These are phyloP conservation scores for Oncorhynchus masou DNA, from an alignment of 2,113 vertebrate genomes.

Conservation along the genomic window DNA sequence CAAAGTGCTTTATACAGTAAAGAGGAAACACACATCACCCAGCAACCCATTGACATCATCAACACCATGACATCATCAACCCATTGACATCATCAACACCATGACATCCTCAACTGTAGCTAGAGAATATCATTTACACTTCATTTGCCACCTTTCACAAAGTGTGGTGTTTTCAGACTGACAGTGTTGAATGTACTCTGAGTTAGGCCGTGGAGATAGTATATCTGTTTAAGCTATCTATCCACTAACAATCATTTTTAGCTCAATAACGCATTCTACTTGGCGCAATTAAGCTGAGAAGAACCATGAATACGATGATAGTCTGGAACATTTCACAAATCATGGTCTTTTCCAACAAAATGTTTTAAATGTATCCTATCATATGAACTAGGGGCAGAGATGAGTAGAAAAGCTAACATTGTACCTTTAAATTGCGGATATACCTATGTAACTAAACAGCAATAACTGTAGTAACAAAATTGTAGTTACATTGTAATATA, in stretches of 20 bases:
- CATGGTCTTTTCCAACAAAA: neutral
- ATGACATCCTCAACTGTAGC: conserved; percentile 1
- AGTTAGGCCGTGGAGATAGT: too few species aligned
- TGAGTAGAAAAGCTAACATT: too few species aligned
- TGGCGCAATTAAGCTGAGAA: conserved; percentile 9
- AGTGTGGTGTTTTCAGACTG: too few species aligned
- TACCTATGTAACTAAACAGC: too few species aligned
- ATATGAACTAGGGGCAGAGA: neutral
- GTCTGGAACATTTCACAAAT: neutral
- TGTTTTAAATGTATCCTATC: neutral
- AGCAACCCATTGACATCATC: conserved; percentile 6
- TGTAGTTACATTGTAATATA: neutral
- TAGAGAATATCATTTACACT: conserved; percentile 26
- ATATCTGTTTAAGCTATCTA: too few species aligned
- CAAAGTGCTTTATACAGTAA: too few species aligned
- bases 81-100: too few species aligned
- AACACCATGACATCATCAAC: neutral
- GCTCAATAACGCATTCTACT: conserved; percentile 33
- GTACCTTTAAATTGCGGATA: too few species aligned
- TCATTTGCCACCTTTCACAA: too few species aligned
- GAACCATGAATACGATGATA: neutral
- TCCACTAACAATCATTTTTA: neutral
- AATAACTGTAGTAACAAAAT: neutral
- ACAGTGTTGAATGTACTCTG: too few species aligned
- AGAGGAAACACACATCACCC: too few species aligned